Evolutionary conservation across 2,113 vertebrate genomes (phyloP), one percentile per base, ranked within the genome.

Genomic region (Brachyistius frenatus): DNA sequence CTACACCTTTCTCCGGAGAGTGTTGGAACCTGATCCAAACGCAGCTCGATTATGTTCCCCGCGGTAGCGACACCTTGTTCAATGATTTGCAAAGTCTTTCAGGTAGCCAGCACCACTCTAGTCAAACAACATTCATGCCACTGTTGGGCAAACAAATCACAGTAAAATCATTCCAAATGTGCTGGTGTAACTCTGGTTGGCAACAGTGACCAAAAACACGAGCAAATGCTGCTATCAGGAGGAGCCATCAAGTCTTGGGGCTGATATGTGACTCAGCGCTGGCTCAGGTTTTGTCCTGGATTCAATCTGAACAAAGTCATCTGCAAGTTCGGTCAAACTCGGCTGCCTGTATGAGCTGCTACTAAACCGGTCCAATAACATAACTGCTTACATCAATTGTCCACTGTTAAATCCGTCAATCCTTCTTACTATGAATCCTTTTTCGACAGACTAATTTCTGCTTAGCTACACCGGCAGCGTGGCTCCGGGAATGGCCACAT

Each of bases 161-260:
- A 1, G 30, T 36, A 37, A 81, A 73, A 54, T 47, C 15, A 41
- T 56, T 76, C 37, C 32, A 66, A 65, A 32, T 74, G 47, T 30
- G 71, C 36, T 79, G 46, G 65, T 66, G 66, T 53, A 15, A 78
- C 55, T 62, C 5, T 67, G 11, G n/a, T 71, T 30, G 67, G 58
- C 66, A 76, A 47, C n/a, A 46, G 41, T 11, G 6, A 44, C 41
- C 10, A 49, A 33, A 53, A 60, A 54, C 30, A 36, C 41, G 44
- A 71, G 37, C n/a, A 64, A 74, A 70, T 63, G 49, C 65, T 44
- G 64, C 76, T 69, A 36, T 68, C 49, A 56, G 47, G 7, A 66
- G 8, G 37, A 46, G 36, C 14, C 16, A 74, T 35, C 9, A 55
- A 3, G 57, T 58, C 50, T 80, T 70, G 30, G 61, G 58, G 54